A percentile compares a stretch with the other conserved stretches of the same genome.
Evolutionary conservation across 2,888 invertebrate genomes (phyloP).

Genomic region (Andrena chrysosceles): DNA sequence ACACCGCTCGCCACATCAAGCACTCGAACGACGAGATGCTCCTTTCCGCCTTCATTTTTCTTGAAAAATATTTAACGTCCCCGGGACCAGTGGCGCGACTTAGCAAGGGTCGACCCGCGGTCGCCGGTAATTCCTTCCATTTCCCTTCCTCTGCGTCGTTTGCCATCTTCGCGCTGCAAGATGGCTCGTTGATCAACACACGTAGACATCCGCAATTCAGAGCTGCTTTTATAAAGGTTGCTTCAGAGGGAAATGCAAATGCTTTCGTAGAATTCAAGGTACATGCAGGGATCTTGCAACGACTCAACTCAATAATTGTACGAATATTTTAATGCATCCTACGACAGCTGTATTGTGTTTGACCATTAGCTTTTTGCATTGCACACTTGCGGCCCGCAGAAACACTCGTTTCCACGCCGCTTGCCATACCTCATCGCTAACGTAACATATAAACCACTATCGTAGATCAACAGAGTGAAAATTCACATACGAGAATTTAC

Average conservation of each 20-base stretch:
- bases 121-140: neutral
- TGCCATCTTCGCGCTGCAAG: neutral
- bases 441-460: neutral
- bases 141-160: neutral
- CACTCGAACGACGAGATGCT: neutral
- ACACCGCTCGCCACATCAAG: constrained; percentile 35
- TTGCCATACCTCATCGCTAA: neutral
- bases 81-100: neutral
- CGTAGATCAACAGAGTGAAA: neutral
- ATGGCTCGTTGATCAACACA: neutral
- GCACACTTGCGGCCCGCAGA: too few relatives aligned
- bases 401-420: neutral
- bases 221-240: too few relatives aligned
- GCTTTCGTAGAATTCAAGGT: too few relatives aligned
- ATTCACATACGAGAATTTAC: neutral
- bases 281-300: too few relatives aligned
- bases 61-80: constrained; percentile 33
- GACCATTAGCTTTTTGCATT: too few relatives aligned
- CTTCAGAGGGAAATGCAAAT: too few relatives aligned
- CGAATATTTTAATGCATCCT: too few relatives aligned
- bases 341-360: too few relatives aligned
- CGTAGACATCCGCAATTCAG: neutral
- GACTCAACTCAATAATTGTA: too few relatives aligned
- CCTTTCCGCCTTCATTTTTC: neutral
- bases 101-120: neutral